Evolutionary conservation across 2,888 invertebrate genomes (phyloP).

Genomic region (Oscheius onirici): DNA sequence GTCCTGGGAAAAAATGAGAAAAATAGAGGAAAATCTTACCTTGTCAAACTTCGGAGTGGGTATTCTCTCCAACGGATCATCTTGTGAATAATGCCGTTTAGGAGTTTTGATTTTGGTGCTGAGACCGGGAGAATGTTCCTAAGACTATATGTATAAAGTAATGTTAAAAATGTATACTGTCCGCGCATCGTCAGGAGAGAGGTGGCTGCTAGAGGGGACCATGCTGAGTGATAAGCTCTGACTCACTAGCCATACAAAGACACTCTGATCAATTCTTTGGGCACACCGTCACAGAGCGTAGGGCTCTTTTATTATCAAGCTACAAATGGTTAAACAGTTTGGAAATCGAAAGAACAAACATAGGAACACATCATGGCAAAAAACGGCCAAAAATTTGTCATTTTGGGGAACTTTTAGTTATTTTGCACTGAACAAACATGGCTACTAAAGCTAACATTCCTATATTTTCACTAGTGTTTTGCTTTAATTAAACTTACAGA

Average conservation of each 20-base stretch:
- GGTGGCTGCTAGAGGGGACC: slow-evolving; percentile 17
- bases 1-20: slow-evolving; percentile 41
- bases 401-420: not conserved
- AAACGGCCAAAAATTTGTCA: not conserved
- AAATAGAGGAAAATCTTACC: slow-evolving; percentile 36
- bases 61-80: slow-evolving; percentile 63
- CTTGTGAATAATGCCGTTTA: slow-evolving; percentile 58
- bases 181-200: slow-evolving; percentile 11
- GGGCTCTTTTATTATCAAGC: not conserved
- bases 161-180: not conserved
- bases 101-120: slow-evolving; percentile 60
- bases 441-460: no score
- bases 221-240: slow-evolving; percentile 32
- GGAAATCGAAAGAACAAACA: not conserved
- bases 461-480: no score
- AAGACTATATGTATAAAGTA: slow-evolving; percentile 18
- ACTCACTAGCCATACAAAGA: slow-evolving; percentile 28
- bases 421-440: no score
- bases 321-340: not conserved
- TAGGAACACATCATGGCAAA: not conserved
- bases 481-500: no score
- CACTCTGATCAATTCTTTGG: slow-evolving; percentile 2
- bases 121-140: slow-evolving; percentile 62
- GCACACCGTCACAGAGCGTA: no score
- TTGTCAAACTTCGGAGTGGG: slow-evolving; percentile 65